Evolutionary conservation across 2,113 vertebrate species (phyloP).

Genomic region (Callipepla squamata): DNA sequence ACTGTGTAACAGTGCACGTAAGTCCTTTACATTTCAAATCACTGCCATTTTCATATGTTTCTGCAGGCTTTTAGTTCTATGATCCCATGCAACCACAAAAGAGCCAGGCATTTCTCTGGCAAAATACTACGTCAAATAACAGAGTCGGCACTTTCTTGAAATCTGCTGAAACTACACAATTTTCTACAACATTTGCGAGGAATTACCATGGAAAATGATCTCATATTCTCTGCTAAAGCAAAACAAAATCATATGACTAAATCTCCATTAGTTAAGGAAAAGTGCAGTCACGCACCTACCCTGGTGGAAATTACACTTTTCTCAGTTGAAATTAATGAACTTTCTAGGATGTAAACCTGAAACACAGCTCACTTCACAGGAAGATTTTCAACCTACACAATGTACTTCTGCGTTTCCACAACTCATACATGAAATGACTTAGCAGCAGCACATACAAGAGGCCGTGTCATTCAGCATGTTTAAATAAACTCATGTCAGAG

Average conservation of each 20-base stretch:
- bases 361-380: background rate
- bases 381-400: background rate
- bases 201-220: background rate
- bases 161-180: background rate
- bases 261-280: background rate
- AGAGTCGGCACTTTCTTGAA: background rate
- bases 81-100: background rate
- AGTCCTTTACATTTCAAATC: background rate
- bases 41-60: background rate
- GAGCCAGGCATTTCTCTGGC: background rate
- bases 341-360: background rate
- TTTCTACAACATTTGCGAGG: background rate
- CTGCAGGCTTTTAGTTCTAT: background rate
- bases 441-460: background rate
- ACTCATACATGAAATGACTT: background rate
- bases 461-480: background rate
- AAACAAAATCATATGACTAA: background rate
- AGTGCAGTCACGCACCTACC: background rate
- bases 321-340: background rate
- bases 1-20: no score
- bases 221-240: background rate
- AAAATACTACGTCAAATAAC: background rate
- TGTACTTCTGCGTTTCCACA: background rate
- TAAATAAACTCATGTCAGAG: background rate
- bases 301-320: background rate